Evolutionary conservation across 1,140 invertebrate species (phyloP).

Genomic region (Camponotus pennsylvanicus): DNA sequence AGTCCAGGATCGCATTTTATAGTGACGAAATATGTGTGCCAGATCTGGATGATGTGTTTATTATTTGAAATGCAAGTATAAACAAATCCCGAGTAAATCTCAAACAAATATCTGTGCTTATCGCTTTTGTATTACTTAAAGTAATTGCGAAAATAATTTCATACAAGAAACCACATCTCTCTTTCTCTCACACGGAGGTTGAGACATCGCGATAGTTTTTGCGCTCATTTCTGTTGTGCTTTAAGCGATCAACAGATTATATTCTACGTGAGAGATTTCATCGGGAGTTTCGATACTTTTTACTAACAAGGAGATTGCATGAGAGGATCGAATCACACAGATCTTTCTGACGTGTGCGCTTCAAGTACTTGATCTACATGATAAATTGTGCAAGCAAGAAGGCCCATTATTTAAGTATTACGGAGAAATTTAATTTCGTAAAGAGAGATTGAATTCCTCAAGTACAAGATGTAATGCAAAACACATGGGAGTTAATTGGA

Average conservation of each 20-base stretch:
- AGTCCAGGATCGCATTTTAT: constrained; percentile 3
- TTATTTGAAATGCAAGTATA: constrained; percentile 8
- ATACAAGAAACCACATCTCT: neutral
- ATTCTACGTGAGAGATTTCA: constrained; percentile 9
- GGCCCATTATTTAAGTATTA: constrained; percentile 45
- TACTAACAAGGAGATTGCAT: constrained; percentile 9
- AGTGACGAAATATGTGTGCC: neutral
- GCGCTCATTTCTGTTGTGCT: too few relatives aligned
- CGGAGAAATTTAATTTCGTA: constrained; percentile 31
- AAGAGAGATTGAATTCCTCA: constrained; percentile 1
- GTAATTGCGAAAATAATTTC: neutral
- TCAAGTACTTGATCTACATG: constrained; percentile 27
- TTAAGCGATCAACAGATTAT: neutral
- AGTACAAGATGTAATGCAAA: constrained; percentile 5
- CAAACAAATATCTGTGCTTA: neutral
- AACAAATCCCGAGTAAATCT: neutral
- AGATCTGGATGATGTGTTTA: neutral
- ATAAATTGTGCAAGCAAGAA: constrained; percentile 13
- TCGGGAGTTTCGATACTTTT: constrained; percentile 9
- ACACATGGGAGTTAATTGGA: neutral
- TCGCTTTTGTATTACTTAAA: neutral
- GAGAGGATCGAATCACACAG: constrained; percentile 19
- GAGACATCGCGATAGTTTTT: too few relatives aligned
- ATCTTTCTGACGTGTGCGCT: constrained; percentile 17
- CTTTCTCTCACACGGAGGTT: too few relatives aligned